phyloP scores from a whole-genome alignment of 2,797 vertebrate genomes.

The Sarcoramphus papa region DNA sequence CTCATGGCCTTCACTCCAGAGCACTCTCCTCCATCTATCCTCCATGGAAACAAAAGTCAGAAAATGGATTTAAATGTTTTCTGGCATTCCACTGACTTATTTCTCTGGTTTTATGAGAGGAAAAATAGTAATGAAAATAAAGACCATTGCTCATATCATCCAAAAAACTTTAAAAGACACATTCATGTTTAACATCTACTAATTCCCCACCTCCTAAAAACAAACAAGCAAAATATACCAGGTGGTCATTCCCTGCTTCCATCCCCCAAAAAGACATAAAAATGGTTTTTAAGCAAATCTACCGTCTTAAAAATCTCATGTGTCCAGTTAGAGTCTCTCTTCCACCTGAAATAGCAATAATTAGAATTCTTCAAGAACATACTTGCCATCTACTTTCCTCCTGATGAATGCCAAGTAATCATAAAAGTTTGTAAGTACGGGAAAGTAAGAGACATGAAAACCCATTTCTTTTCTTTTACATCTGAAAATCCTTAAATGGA shows the following conservation, averaged over 20 bases:
- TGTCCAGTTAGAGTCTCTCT: slow-evolving; percentile 18
- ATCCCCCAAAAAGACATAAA: neutral
- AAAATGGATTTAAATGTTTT: neutral
- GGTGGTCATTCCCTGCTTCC: neutral
- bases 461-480: neutral
- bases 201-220: neutral
- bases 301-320: neutral
- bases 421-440: slow-evolving; percentile 33
- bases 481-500: slow-evolving; percentile 27
- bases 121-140: slow-evolving; percentile 15
- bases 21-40: neutral
- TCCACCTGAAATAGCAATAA: slow-evolving; percentile 61
- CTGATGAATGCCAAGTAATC: neutral
- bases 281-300: slow-evolving; percentile 16
- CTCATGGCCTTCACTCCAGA: neutral
- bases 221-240: slow-evolving; percentile 5
- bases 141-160: neutral
- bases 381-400: slow-evolving; percentile 26
- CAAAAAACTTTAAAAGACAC: neutral
- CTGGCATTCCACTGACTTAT: neutral
- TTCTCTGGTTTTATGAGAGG: neutral
- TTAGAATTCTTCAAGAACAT: neutral
- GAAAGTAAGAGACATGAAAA: slow-evolving; percentile 22
- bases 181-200: neutral
- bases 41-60: neutral